These are phyloP conservation scores for Hyles lineata DNA, from an alignment of 2,888 invertebrate species.

Conservation along the genomic window DNA sequence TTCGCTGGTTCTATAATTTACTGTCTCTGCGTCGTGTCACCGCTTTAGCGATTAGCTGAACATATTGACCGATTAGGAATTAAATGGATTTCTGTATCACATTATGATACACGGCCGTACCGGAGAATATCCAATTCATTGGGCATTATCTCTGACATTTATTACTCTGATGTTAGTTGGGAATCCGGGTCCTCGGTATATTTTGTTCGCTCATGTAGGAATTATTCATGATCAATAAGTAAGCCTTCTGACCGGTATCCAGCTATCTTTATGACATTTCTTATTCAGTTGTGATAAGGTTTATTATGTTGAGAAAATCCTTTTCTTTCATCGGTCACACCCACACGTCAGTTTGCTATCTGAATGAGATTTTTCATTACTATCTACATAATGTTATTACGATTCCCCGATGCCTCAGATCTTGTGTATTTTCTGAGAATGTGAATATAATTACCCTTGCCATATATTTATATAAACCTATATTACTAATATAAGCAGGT, in stretches of 20 bases:
- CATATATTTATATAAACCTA: not conserved
- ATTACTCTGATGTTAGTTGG: conserved; percentile 10
- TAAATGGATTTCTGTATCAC: conserved; percentile 16
- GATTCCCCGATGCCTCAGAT: not conserved
- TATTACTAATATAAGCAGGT: not conserved
- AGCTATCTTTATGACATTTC: not conserved
- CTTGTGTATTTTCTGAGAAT: not conserved
- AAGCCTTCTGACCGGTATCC: not conserved
- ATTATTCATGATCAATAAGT: conserved; percentile 20
- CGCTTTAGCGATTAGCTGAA: conserved; percentile 15
- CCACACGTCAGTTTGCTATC: not conserved
- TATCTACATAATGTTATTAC: conserved; percentile 6
- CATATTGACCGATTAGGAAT: conserved; percentile 16
- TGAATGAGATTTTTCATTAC: conserved; percentile 10
- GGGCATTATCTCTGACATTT: conserved; percentile 35
- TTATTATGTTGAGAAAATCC: not conserved
- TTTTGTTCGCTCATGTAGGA: conserved; percentile 23
- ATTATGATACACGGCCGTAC: not conserved
- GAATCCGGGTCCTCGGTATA: conserved; percentile 7
- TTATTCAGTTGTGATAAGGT: not conserved
- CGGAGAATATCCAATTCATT: conserved; percentile 36
- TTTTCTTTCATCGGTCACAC: not conserved
- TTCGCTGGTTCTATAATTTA: conserved; percentile 27
- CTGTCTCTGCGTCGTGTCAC: conserved; percentile 27
- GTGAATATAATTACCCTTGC: not conserved